Conservation (phyloP, 2,113 vertebrate species). For the Heterocephalus glaber region DNA sequence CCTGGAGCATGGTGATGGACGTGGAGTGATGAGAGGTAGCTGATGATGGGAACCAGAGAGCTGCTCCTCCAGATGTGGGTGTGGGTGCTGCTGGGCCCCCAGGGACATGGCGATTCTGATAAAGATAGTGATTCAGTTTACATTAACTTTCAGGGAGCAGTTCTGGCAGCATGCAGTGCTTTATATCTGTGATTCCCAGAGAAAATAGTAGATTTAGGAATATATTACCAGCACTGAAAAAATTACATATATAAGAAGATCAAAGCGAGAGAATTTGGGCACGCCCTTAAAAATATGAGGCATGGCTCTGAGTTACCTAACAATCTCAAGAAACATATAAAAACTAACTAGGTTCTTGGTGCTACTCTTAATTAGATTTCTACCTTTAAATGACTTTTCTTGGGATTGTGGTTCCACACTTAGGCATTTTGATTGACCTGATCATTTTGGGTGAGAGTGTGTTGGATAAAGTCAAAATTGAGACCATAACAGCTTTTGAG, state of each 20-base stretch:
- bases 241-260: neutral
- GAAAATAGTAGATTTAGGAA: constrained; percentile 9
- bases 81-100: neutral
- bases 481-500: neutral
- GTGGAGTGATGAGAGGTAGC: constrained; percentile 78
- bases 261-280: neutral
- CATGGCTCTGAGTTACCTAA: neutral
- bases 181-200: neutral
- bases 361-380: neutral
- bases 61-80: neutral
- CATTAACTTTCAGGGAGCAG: neutral
- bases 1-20: constrained; percentile 85
- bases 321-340: neutral
- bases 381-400: neutral
- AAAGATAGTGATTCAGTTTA: neutral
- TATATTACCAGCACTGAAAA: neutral
- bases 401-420: neutral
- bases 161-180: neutral
- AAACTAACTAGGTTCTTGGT: neutral
- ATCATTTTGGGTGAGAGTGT: neutral
- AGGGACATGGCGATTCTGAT: constrained; percentile 18
- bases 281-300: constrained; percentile 29
- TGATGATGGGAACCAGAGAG: constrained; percentile 71
- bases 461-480: neutral
- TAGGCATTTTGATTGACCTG: neutral